phyloP scores from a whole-genome alignment of 2,113 vertebrate species.

The Tympanuchus pallidicinctus region DNA sequence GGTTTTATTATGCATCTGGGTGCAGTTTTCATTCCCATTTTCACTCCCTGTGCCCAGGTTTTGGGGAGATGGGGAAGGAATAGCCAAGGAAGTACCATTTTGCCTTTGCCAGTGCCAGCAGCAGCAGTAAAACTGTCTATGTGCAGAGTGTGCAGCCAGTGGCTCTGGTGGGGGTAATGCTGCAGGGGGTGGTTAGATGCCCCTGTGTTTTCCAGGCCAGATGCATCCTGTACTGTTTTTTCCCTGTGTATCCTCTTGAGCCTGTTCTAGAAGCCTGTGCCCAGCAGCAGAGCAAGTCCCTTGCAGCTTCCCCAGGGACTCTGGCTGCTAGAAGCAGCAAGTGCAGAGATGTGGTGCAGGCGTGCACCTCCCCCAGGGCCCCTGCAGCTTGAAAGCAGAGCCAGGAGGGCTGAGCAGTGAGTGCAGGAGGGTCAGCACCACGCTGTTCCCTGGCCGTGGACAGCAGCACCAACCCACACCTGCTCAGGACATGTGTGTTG shows the following conservation, averaged over 20 bases:
- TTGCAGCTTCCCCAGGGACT: not conserved
- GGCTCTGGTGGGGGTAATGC: not conserved
- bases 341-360: not conserved
- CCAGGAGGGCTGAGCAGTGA: not conserved
- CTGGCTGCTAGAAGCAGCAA: not conserved
- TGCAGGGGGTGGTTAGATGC: not conserved
- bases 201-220: not conserved
- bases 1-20: not conserved
- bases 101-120: not conserved
- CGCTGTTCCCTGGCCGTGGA: not conserved
- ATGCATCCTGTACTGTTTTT: not conserved
- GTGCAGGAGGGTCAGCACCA: not conserved
- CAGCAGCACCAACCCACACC: not conserved
- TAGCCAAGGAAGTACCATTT: not conserved
- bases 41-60: not conserved
- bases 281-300: not conserved
- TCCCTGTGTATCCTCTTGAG: not conserved
- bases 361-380: not conserved
- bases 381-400: fast-evolving
- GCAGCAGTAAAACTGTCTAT: not conserved
- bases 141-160: not conserved
- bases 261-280: not conserved
- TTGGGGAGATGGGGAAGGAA: not conserved
- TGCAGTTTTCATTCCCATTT: not conserved
- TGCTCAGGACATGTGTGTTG: not conserved